Evolutionary conservation across 2,797 vertebrate species (phyloP), one percentile per base, ranked within the genome.

Genomic region (Smutsia gigantea): DNA sequence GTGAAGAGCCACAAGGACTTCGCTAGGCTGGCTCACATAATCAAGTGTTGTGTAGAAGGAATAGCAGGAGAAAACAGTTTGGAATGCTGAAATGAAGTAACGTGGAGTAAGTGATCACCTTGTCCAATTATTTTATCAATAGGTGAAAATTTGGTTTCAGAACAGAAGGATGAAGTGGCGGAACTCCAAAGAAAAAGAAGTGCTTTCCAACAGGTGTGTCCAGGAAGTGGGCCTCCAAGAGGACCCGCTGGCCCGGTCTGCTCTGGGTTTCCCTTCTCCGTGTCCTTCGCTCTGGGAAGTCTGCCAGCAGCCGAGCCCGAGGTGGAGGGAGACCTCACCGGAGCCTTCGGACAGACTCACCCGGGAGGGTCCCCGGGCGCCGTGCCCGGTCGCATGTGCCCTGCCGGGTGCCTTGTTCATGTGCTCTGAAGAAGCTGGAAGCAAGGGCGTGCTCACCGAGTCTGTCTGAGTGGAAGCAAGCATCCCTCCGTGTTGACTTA

Each of bases 121-220:
- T 94, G 19, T 96, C 57, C 63, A 64, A 77, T 96, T 96, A 85
- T 96, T 96, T 98, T 95, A 95, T 69, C 55, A 96, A 98, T 96
- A 99, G 99, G 99, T 99, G 95, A 99, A 99, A 98, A 99, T 99
- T 98, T 99, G 99, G 99, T 99, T 99, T 98, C 99, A 99, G 98
- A 99, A 99, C 98, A 99, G 99, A 95, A 99, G 99, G 89, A 99
- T 99, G 99, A 99, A 99, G 97, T 99, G 99, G 99, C 99, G 99
- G 97, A 99, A 99, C 98, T 99, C 99, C 96, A 99, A 99, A 98
- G 99, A 99, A 98, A 99, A 99, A 97, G 99, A 99, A 98, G 98
- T 99, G 81, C 99, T 99, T 92, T 99, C 98, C 96, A 98, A 98
- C 82, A 99, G 98, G 34, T 99, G 99, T 93, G 97, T 99, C 4